A percentile compares a stretch with the other conserved stretches of the same genome.
Conservation (phyloP, 2,113 vertebrate genomes). For the Pangasianodon hypophthalmus region DNA sequence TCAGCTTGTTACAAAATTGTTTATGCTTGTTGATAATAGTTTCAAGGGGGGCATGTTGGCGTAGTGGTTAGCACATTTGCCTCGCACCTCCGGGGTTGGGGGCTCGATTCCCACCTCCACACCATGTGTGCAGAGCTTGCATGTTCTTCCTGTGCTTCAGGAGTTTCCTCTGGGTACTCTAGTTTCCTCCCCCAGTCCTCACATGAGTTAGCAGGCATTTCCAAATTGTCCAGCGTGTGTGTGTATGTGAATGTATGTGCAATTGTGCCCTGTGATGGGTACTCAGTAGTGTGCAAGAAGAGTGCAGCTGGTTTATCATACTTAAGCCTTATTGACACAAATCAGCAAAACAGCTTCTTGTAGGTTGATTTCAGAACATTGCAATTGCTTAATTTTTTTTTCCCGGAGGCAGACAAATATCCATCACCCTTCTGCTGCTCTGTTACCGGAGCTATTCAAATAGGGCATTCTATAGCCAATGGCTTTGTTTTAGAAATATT, state of each 20-base stretch:
- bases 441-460: not conserved
- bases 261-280: too few species aligned
- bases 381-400: conserved; percentile 16
- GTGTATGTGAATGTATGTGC: too few species aligned
- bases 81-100: too few species aligned
- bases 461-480: not conserved
- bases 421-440: conserved; percentile 20
- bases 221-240: too few species aligned
- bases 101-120: too few species aligned
- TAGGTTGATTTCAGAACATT: conserved; percentile 22
- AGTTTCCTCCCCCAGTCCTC: too few species aligned
- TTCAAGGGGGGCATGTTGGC: not conserved
- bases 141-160: too few species aligned
- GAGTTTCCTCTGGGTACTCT: too few species aligned
- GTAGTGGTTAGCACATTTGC: too few species aligned
- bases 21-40: not conserved
- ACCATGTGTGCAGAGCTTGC: too few species aligned
- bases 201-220: too few species aligned
- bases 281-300: not conserved
- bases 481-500: conserved; percentile 11
- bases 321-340: conserved; percentile 43
- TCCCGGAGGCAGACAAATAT: conserved; percentile 18
- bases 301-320: conserved; percentile 38
- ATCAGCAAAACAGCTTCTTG: conserved; percentile 26
- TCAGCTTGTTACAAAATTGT: not conserved